These are phyloP conservation scores for Drosophila meridiana DNA, from an alignment of 2,888 invertebrate genomes.

Conservation along the genomic window DNA sequence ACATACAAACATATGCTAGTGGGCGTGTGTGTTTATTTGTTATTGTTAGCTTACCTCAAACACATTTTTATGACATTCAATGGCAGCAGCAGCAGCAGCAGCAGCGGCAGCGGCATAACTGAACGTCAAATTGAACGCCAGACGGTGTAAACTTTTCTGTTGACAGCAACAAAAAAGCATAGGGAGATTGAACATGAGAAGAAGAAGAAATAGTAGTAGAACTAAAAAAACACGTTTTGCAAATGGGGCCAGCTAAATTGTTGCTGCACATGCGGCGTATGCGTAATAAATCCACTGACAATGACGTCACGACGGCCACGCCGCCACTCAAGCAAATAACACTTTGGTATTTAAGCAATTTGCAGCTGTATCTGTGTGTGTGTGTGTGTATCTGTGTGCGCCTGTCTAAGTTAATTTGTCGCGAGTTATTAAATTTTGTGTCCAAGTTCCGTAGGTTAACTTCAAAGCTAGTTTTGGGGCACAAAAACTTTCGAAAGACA, in stretches of 20 bases:
- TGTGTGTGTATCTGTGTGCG: neutral
- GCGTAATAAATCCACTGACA: conserved; percentile 67
- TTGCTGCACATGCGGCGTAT: conserved; percentile 60
- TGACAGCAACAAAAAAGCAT: conserved; percentile 32
- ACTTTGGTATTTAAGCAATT: conserved; percentile 63
- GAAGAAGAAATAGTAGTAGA: neutral
- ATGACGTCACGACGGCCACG: conserved; percentile 51
- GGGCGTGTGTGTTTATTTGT: conserved; percentile 69
- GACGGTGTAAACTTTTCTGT: conserved; percentile 49
- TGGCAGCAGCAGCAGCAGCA: conserved; percentile 47
- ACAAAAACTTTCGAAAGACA: conserved; percentile 40
- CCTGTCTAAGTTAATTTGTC: conserved; percentile 59
- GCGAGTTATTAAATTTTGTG: conserved; percentile 58
- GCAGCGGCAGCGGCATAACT: conserved; percentile 28
- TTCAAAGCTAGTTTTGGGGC: conserved; percentile 49
- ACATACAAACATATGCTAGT: conserved; percentile 5
- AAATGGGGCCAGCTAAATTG: conserved; percentile 62
- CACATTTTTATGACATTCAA: conserved; percentile 78
- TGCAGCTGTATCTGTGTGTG: conserved; percentile 20
- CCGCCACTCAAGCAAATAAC: conserved; percentile 59
- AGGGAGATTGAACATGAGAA: neutral
- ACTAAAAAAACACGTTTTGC: conserved; percentile 9
- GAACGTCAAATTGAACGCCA: conserved; percentile 42
- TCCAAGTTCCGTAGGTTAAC: conserved; percentile 36
- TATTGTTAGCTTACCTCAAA: conserved; percentile 80